Evolutionary conservation across 2,113 vertebrate species (phyloP).

Genomic region (Malaclemys terrapin): DNA sequence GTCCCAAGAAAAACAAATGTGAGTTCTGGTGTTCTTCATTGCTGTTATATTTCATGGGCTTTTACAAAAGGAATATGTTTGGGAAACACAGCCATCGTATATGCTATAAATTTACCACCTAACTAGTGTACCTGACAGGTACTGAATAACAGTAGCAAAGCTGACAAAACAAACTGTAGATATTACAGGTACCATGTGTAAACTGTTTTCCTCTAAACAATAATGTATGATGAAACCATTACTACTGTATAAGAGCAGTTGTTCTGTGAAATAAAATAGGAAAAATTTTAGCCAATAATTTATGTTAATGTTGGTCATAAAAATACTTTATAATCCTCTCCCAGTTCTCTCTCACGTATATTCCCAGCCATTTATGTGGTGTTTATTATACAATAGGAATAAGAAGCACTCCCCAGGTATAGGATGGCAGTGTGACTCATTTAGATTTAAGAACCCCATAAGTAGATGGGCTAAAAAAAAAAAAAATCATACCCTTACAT

Average conservation of each 20-base stretch:
- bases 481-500: background rate
- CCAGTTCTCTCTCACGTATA: background rate
- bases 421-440: background rate
- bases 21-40: background rate
- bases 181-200: slow-evolving; percentile 1
- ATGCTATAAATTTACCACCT: slow-evolving; percentile 38
- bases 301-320: slow-evolving; percentile 8
- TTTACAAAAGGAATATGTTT: slow-evolving; percentile 49
- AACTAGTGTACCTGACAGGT: slow-evolving; percentile 23
- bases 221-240: background rate
- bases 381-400: background rate
- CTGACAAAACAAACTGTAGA: slow-evolving; percentile 29
- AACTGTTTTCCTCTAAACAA: slow-evolving; percentile 10
- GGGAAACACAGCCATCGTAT: slow-evolving; percentile 13
- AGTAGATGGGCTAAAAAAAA: background rate
- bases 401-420: background rate
- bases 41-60: background rate
- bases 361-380: background rate
- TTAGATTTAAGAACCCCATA: background rate
- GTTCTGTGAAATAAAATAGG: slow-evolving; percentile 32
- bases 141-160: slow-evolving; percentile 31
- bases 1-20: background rate
- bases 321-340: slow-evolving; percentile 27
- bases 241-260: background rate
- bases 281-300: slow-evolving; percentile 25